Conservation (phyloP, 2,888 invertebrate genomes). For the Agrochola circellaris region DNA sequence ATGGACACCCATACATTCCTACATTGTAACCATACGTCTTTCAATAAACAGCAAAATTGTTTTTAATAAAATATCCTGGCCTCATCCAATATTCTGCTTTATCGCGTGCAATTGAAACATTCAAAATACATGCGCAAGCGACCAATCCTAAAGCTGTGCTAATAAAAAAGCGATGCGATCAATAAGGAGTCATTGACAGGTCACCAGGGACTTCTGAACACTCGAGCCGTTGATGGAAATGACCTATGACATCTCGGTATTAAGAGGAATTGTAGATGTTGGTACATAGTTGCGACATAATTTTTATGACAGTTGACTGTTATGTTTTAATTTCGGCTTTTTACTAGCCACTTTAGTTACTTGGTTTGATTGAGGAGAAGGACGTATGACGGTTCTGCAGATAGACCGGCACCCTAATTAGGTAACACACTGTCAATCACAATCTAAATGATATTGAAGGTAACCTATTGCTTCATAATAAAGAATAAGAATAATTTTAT, state of each 20-base stretch:
- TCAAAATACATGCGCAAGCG: constrained; percentile 33
- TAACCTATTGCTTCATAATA: not conserved
- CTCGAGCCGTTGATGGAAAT: constrained; percentile 54
- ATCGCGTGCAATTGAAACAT: constrained; percentile 44
- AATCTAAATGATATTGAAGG: too few relatives aligned
- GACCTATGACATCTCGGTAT: constrained; percentile 36
- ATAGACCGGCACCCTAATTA: too few relatives aligned
- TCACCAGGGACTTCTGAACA: constrained; percentile 35
- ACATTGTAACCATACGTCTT: not conserved
- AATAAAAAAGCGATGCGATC: constrained; percentile 59
- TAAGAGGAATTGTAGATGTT: not conserved
- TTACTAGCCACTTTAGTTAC: not conserved
- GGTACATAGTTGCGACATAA: constrained; percentile 2
- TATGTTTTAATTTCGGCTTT: constrained; percentile 1
- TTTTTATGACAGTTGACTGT: not conserved
- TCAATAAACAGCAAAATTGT: not conserved
- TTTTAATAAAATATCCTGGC: constrained; percentile 26
- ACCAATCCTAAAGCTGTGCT: constrained; percentile 26
- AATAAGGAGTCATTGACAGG: constrained; percentile 52
- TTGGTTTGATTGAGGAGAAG: not conserved
- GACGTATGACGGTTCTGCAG: not conserved
- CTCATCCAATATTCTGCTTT: constrained; percentile 6
- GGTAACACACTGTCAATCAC: not conserved
- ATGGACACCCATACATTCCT: not conserved
- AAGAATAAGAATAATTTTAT: too few relatives aligned